A percentile compares a stretch with the other conserved stretches of the same genome.
Conservation (phyloP, 2,888 invertebrate species). For the Uropetala carovei region DNA sequence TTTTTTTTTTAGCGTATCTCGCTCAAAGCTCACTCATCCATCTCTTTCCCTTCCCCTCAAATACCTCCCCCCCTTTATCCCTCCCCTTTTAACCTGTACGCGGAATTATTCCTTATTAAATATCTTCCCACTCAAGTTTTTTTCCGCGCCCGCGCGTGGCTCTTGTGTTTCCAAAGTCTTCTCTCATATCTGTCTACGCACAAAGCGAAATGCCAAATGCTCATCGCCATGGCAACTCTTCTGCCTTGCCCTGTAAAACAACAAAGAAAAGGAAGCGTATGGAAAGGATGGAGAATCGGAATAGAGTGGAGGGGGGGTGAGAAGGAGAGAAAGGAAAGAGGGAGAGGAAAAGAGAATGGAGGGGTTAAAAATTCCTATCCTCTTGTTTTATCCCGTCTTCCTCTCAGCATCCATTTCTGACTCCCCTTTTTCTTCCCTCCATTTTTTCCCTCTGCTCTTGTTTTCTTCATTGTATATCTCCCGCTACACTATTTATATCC, state of each 20-base stretch:
- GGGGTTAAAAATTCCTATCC: constrained; percentile 18
- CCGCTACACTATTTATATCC: neutral
- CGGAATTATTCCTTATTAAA: neutral
- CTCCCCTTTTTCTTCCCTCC: neutral
- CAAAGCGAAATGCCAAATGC: constrained; percentile 25
- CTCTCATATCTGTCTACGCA: neutral
- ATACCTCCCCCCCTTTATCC: neutral
- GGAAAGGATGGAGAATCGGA: neutral
- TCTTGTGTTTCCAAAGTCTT: neutral
- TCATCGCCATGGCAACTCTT: constrained; percentile 44
- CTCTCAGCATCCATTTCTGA: neutral
- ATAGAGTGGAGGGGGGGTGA: too few species aligned
- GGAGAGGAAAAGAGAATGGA: neutral
- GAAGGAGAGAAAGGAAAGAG: too few species aligned
- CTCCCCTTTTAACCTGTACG: neutral
- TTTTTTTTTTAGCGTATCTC: neutral
- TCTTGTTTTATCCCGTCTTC: neutral
- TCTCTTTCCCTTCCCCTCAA: neutral
- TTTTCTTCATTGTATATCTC: constrained; percentile 11
- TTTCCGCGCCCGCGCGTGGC: neutral
- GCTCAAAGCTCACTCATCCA: neutral
- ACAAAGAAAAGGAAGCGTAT: neutral
- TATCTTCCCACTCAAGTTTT: neutral
- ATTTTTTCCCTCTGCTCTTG: neutral
- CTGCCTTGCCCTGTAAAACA: neutral